phyloP scores from a whole-genome alignment of 2,113 vertebrate species.

The Heterochromis multidens region DNA sequence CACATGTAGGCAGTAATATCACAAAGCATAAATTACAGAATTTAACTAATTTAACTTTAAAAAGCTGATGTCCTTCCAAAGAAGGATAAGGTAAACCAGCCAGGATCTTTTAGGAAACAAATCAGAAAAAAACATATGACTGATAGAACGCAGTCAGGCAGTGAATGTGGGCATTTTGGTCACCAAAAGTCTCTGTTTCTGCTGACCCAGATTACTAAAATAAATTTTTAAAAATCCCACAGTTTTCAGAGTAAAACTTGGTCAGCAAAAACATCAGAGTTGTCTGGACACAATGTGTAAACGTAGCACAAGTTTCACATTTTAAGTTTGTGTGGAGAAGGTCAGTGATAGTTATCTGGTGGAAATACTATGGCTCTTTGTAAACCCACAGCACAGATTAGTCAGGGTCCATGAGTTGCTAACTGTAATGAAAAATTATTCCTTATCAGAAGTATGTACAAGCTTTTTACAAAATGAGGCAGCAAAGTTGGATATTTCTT shows the following conservation, averaged over 20 bases:
- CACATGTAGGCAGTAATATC: not conserved
- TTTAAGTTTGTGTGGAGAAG: not conserved
- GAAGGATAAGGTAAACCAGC: no score
- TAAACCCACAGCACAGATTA: not conserved
- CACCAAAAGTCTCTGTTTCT: not conserved
- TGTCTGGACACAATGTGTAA: not conserved
- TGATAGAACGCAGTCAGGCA: not conserved
- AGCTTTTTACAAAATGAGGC: not conserved
- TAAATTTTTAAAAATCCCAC: not conserved
- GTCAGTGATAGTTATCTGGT: not conserved
- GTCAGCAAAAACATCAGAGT: not conserved
- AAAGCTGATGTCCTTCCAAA: no score
- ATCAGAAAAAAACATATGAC: no score
- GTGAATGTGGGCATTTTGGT: not conserved
- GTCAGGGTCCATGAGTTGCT: not conserved
- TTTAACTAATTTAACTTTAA: no score
- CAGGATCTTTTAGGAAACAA: no score
- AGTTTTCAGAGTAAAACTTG: not conserved
- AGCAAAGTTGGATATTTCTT: not conserved
- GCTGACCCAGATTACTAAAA: not conserved
- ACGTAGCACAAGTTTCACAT: not conserved
- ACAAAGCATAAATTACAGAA: not conserved
- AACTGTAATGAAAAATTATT: not conserved
- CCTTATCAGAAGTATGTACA: not conserved
- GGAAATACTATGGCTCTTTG: not conserved